phyloP scores from a whole-genome alignment of 2,888 invertebrate species.

The Physocephala rufipes region DNA sequence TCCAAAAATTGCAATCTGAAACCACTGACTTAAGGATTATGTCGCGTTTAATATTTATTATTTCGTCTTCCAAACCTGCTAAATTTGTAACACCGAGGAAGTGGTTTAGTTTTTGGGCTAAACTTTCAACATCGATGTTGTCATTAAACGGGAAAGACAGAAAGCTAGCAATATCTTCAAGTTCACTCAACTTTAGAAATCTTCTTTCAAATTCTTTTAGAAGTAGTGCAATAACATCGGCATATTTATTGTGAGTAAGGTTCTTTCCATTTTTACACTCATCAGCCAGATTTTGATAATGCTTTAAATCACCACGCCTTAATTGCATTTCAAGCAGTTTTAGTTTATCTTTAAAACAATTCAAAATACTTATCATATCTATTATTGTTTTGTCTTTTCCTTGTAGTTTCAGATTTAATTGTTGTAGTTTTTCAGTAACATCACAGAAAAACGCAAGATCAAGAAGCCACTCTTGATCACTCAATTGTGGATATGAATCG shows the following conservation, averaged over 20 bases:
- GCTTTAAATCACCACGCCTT: slow-evolving; percentile 1
- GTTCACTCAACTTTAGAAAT: slow-evolving; percentile 26
- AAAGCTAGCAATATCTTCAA: slow-evolving; percentile 11
- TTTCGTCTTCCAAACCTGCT: slow-evolving; percentile 13
- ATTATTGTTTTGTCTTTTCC: not conserved
- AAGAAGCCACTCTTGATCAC: slow-evolving; percentile 23
- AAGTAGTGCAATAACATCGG: slow-evolving; percentile 9
- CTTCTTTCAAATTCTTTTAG: slow-evolving; percentile 16
- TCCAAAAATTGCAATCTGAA: slow-evolving; percentile 19
- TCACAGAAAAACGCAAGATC: slow-evolving; percentile 36
- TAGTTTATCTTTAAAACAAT: slow-evolving; percentile 5
- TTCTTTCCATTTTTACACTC: slow-evolving; percentile 15
- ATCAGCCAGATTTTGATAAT: slow-evolving; percentile 17
- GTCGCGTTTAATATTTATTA: slow-evolving; percentile 14
- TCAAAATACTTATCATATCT: slow-evolving; percentile 21
- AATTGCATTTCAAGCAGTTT: slow-evolving; percentile 5
- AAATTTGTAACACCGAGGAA: slow-evolving; percentile 1
- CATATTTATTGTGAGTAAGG: slow-evolving; percentile 13
- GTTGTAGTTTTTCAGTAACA: slow-evolving; percentile 30
- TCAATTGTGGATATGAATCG: slow-evolving; percentile 29
- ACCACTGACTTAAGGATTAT: slow-evolving; percentile 5
- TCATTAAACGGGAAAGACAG: slow-evolving; percentile 28
- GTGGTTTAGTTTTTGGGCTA: not conserved
- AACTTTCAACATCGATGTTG: not conserved
- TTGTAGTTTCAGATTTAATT: slow-evolving; percentile 10